phyloP scores from a whole-genome alignment of 2,113 vertebrate genomes.

The Pelusios castaneus region DNA sequence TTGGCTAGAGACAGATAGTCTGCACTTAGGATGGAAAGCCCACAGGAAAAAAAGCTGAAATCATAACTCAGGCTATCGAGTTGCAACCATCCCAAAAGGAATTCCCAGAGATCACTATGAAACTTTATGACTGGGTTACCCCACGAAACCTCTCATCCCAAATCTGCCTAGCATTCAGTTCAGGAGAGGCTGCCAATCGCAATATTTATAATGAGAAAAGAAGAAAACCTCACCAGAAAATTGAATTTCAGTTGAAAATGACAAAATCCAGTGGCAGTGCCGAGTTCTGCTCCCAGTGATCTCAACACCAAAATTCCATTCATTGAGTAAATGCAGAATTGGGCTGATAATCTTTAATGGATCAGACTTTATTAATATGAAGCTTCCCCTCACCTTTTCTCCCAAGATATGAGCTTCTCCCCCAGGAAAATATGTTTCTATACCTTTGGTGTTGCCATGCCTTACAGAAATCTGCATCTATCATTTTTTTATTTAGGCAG shows the following conservation, averaged over 20 bases:
- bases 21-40: conserved; percentile 6
- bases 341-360: neutral
- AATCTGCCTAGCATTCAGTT: conserved; percentile 18
- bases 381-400: neutral
- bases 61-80: neutral
- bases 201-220: conserved; percentile 27
- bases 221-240: conserved; percentile 38
- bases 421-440: neutral
- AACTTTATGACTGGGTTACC: conserved; percentile 6
- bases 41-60: neutral
- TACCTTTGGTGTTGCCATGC: conserved; percentile 4
- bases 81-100: conserved; percentile 13
- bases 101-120: conserved; percentile 23
- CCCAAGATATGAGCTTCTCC: neutral
- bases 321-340: neutral
- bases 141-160: conserved; percentile 19
- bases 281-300: neutral
- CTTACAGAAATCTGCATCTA: neutral
- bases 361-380: neutral
- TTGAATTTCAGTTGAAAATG: conserved; percentile 6
- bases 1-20: neutral
- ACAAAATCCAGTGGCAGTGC: neutral
- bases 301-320: neutral
- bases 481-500: conserved; percentile 8
- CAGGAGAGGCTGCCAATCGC: conserved; percentile 27